These are phyloP conservation scores for Labeo calbasu DNA, from an alignment of 2,797 vertebrate species.

Conservation along the genomic window DNA sequence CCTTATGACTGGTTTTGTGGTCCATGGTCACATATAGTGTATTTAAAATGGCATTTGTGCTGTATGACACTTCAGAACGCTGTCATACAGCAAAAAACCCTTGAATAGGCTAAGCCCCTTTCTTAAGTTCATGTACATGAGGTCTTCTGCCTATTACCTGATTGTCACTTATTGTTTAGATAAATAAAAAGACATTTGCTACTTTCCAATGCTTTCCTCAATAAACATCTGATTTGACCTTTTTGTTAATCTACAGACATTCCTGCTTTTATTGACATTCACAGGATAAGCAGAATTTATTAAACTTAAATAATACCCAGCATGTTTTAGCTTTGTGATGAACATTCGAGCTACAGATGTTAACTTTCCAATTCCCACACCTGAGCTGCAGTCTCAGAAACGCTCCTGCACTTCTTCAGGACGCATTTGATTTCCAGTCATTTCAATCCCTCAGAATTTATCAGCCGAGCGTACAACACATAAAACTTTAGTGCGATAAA, in stretches of 20 bases:
- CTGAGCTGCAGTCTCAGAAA: not conserved
- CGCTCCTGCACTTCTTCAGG: not conserved
- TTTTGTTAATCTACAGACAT: not conserved
- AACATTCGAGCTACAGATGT: not conserved
- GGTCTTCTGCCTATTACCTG: too few species aligned
- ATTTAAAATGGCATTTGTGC: too few species aligned
- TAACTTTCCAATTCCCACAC: not conserved
- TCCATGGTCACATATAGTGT: too few species aligned
- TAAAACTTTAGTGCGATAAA: conserved; percentile 47
- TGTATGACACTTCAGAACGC: too few species aligned
- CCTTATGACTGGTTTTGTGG: too few species aligned
- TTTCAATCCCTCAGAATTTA: conserved; percentile 34
- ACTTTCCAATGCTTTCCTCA: not conserved
- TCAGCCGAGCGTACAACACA: conserved; percentile 20
- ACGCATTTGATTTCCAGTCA: conserved; percentile 24
- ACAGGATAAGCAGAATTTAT: not conserved
- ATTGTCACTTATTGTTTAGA: not conserved
- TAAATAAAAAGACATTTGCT: not conserved
- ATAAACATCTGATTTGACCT: not conserved
- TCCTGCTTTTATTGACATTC: not conserved
- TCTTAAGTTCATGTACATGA: too few species aligned
- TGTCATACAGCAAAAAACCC: too few species aligned
- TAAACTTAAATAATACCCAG: not conserved
- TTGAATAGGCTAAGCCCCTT: too few species aligned
- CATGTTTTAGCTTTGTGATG: too few species aligned